Evolutionary conservation across 2,797 vertebrate genomes (phyloP).

Genomic region (Phrynocephalus guinanensis): DNA sequence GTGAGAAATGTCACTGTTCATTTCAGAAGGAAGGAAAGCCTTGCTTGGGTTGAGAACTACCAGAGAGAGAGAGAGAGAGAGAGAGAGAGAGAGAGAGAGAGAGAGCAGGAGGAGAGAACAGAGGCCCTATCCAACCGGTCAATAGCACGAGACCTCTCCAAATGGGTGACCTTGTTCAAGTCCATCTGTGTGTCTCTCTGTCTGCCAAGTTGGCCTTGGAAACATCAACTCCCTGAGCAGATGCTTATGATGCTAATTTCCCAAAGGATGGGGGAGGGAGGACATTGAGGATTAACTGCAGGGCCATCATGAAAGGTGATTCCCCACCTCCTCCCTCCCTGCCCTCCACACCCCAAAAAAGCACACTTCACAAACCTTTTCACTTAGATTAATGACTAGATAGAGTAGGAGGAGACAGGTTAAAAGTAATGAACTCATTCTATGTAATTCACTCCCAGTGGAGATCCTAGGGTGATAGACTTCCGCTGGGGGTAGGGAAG

Average conservation of each 20-base stretch:
- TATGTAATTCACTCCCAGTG: constrained; percentile 66
- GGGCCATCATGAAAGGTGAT: neutral
- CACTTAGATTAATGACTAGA: constrained; percentile 69
- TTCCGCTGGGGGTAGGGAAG: constrained; percentile 62
- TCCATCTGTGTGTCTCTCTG: neutral
- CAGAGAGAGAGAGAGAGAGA: too few species aligned
- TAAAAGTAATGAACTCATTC: constrained; percentile 63
- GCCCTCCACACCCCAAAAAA: neutral
- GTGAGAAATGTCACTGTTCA: fast-evolving
- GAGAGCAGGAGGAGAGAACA: neutral
- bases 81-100: neutral
- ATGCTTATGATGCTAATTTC: neutral
- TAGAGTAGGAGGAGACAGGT: constrained; percentile 62
- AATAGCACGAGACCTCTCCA: neutral
- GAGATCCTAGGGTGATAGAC: constrained; percentile 64
- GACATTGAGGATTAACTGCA: constrained; percentile 10
- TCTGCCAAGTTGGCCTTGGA: neutral
- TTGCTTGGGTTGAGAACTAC: neutral
- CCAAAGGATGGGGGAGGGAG: neutral
- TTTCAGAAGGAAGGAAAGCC: too few species aligned
- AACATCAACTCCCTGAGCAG: neutral
- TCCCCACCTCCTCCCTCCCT: neutral
- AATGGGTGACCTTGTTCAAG: neutral
- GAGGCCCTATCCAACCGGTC: too few species aligned
- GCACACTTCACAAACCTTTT: constrained; percentile 15